Conservation (phyloP, 2,888 invertebrate species). For the Megalurothrips usitatus region DNA sequence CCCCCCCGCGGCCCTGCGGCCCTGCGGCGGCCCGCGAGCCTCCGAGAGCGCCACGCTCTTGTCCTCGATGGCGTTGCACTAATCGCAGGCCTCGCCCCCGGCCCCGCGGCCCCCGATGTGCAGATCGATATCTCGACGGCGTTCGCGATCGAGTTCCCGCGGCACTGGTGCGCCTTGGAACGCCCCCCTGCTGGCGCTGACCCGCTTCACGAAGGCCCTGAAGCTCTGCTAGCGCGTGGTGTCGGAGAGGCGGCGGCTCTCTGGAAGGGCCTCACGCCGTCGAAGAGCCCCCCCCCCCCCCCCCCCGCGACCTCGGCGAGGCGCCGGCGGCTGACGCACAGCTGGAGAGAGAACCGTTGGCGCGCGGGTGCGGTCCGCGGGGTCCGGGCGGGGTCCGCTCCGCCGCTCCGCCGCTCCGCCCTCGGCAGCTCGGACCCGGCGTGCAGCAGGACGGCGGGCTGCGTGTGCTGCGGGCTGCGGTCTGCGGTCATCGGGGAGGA, state of each 20-base stretch:
- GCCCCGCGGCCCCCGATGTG: neutral
- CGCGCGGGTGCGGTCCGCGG: neutral
- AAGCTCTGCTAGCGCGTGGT: too few species aligned
- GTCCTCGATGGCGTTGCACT: too few species aligned
- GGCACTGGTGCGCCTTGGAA: too few species aligned
- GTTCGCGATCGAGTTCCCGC: neutral
- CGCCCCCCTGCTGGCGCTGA: too few species aligned
- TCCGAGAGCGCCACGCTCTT: neutral
- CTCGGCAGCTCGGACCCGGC: neutral
- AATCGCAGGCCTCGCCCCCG: neutral
- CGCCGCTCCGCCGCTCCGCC: neutral
- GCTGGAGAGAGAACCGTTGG: neutral
- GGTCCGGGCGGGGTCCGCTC: neutral
- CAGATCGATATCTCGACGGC: conserved; percentile 4
- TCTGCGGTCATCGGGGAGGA: neutral
- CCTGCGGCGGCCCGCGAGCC: neutral
- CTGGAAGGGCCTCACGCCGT: too few species aligned
- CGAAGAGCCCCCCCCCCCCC: neutral
- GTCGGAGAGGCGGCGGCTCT: too few species aligned
- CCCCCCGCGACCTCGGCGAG: neutral
- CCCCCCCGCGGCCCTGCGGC: neutral
- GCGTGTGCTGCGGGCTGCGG: neutral
- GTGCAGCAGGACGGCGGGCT: neutral
- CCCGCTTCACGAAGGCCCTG: too few species aligned
- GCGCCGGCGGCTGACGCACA: neutral